Base-by-base conservation (phyloP, 2,797 vertebrate species). In the Poecile montanus region DNA sequence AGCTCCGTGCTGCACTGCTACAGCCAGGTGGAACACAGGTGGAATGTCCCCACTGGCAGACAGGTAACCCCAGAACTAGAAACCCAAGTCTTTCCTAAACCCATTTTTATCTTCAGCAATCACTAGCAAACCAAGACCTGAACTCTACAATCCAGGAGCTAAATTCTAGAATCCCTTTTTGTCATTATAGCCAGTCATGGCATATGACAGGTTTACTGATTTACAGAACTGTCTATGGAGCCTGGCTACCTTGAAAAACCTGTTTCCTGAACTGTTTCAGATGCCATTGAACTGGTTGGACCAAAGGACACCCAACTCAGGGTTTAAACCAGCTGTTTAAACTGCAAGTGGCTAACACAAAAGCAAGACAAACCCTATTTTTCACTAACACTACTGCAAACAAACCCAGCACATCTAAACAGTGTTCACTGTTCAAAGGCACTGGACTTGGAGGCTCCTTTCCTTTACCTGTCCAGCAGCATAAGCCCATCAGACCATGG, bases 21-120 rank as follows among this genome's bases (percentile, higher is more conserved):
- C 29, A 8, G 13, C 20, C 11, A 5, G 16, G 20, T 2, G 22
- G 3, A 6, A 40, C 11, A 4, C 5, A 6, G 0, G 16, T 0
- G 6, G 56, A 53, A 19, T 11, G 34, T 7, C 44, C 61, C 29
- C 40, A 5, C 22, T 10, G 61, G 30, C 0, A 1, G 0, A 23
- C 6, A 2, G 1, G 6, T 10, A 48, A 32, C 34, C 45, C n/a
- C 27, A 30, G 16, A 57, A 40, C 29, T 0, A 14, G 7, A 50
- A 94, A 71, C 16, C 13, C 3, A 0, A 32, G 20, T 22, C 57
- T 17, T 20, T 30, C 50, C 26, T 32, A 20, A 77, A 27, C 21
- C 47, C 6, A 0, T 27, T 65, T 72, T 50, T 38, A 71, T 16
- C 74, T 25, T 7, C 25, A 48, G 16, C 1, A 27, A 77, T 13